A percentile compares a stretch with the other conserved stretches of the same genome.
Conservation (phyloP, 53 echinoderm and acorn worm species). For the Astropecten irregularis region DNA sequence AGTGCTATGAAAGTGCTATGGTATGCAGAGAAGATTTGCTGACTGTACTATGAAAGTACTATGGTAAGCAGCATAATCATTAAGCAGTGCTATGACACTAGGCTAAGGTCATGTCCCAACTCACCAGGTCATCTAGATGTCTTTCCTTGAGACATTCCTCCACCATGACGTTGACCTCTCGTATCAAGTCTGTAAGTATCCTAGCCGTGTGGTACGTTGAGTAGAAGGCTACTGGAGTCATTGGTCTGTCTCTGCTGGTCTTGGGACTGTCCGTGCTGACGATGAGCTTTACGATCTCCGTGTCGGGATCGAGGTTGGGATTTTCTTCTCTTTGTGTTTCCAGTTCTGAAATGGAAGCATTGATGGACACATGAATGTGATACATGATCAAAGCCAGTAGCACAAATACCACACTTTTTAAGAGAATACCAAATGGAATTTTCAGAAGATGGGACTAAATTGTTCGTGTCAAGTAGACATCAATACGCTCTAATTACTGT, state of each 20-base stretch:
- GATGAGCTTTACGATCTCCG: constrained; percentile 12
- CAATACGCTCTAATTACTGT: too few species aligned
- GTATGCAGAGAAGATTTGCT: too few species aligned
- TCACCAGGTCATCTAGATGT: constrained; percentile 35
- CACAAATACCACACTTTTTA: too few species aligned
- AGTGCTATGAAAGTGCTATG: too few species aligned
- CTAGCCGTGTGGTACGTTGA: constrained; percentile 4
- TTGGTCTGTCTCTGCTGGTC: not conserved
- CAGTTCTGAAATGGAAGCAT: not conserved
- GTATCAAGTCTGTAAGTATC: constrained; percentile 10
- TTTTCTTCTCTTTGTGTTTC: not conserved
- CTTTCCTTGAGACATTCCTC: constrained; percentile 34
- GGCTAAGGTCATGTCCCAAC: constrained; percentile 1
- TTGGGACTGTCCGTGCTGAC: not conserved
- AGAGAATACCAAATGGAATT: too few species aligned
- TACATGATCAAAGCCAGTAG: too few species aligned
- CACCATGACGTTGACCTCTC: constrained; percentile 54
- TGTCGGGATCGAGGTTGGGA: not conserved
- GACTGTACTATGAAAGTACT: too few species aligned
- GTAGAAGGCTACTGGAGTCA: constrained; percentile 32
- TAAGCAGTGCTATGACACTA: too few species aligned
- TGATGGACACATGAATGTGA: not conserved
- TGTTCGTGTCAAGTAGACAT: too few species aligned
- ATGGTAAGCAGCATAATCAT: too few species aligned
- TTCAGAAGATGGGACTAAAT: too few species aligned